Evolutionary conservation across 2,797 vertebrate genomes (phyloP).

Genomic region (Cossypha polioptera): DNA sequence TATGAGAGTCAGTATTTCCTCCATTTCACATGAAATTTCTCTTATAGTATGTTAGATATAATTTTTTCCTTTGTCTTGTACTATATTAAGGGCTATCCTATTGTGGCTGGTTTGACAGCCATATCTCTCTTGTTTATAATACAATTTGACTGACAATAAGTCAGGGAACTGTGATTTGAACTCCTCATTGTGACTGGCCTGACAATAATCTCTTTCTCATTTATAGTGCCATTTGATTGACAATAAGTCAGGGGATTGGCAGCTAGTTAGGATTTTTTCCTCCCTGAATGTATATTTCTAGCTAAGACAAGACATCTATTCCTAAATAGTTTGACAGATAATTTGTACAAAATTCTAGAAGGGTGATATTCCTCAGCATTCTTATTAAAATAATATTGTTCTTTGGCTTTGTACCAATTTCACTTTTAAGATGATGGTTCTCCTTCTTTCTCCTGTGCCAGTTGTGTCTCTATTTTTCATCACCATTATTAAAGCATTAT

Average conservation of each 20-base stretch:
- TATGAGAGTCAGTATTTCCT: not conserved
- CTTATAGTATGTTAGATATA: not conserved
- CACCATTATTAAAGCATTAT: not conserved
- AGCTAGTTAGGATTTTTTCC: not conserved
- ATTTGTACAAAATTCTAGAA: not conserved
- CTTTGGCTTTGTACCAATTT: not conserved
- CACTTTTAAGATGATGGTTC: not conserved
- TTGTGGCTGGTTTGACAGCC: not conserved
- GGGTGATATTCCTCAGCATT: not conserved
- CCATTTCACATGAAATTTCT: not conserved
- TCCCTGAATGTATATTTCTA: not conserved
- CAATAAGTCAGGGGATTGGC: constrained; percentile 21
- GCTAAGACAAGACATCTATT: not conserved
- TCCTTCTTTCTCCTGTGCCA: not conserved
- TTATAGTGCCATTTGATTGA: constrained; percentile 19
- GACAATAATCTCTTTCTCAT: constrained; percentile 17
- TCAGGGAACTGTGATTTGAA: not conserved
- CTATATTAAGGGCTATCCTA: not conserved
- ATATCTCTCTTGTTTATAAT: not conserved
- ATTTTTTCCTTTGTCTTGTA: not conserved
- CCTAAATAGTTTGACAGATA: constrained; percentile 1
- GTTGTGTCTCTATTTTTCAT: not conserved
- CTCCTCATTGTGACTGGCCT: constrained; percentile 15
- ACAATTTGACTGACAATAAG: constrained; percentile 32
- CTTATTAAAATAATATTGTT: not conserved